A percentile compares a stretch with the other conserved stretches of the same genome.
phyloP scores from a whole-genome alignment of 2,113 vertebrate genomes.

The Chloebia gouldiae region DNA sequence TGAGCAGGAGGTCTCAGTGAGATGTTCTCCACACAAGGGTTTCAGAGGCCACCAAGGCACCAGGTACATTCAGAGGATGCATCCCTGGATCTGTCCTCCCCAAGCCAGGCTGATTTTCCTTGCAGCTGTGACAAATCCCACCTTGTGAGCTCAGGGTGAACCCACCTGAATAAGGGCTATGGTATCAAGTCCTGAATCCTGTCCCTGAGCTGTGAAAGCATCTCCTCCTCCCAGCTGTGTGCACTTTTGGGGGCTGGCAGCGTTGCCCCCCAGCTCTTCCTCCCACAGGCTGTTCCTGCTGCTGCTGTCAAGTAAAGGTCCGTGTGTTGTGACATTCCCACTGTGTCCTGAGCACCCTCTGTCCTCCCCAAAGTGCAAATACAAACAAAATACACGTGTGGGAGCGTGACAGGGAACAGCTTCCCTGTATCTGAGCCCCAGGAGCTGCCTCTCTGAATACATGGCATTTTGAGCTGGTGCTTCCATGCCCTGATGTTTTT shows the following conservation, averaged over 20 bases:
- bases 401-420: not conserved
- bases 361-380: not conserved
- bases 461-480: not conserved
- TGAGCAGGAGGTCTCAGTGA: not conserved
- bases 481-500: not conserved
- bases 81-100: not conserved
- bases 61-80: not conserved
- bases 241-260: conserved; percentile 14
- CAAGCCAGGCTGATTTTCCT: not conserved
- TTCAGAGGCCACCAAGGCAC: not conserved
- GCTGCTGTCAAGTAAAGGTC: conserved; percentile 12
- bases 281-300: not conserved
- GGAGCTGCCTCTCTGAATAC: not conserved
- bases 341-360: not conserved
- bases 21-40: not conserved
- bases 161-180: not conserved
- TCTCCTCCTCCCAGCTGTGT: not conserved
- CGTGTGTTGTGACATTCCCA: not conserved
- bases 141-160: not conserved
- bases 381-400: rapidly evolving
- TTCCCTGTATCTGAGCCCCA: not conserved
- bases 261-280: not conserved
- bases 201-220: not conserved
- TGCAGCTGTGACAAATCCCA: not conserved
- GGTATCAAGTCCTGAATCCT: not conserved